Conservation (phyloP, 2,113 vertebrate genomes). For the Hemibagrus wyckioides region DNA sequence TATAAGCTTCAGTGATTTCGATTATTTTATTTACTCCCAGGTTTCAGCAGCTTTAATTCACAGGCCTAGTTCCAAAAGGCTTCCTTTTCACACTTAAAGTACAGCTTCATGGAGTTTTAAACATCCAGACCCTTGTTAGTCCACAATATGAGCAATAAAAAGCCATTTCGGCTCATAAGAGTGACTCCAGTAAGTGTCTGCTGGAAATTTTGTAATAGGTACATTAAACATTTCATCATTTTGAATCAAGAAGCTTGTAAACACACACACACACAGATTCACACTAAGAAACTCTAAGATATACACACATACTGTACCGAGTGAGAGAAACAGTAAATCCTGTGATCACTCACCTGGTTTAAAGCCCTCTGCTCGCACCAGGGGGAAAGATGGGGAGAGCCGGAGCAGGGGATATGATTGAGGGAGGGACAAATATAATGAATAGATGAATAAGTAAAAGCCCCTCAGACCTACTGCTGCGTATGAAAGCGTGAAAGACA, state of each 20-base stretch:
- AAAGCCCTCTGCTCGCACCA: neutral
- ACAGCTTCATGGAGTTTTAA: neutral
- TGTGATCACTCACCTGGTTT: conserved; percentile 5
- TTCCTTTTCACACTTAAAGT: neutral
- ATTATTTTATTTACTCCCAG: neutral
- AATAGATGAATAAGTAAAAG: conserved; percentile 63
- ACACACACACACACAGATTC: neutral
- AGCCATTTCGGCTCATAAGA: neutral
- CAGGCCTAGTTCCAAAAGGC: neutral
- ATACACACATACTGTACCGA: neutral
- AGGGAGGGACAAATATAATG: conserved; percentile 50
- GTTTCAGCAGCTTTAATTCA: neutral
- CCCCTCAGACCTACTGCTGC: conserved; percentile 25
- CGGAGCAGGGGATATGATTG: conserved; percentile 6
- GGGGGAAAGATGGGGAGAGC: conserved; percentile 22
- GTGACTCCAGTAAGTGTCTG: neutral
- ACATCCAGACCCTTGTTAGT: neutral
- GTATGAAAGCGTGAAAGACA: conserved; percentile 53
- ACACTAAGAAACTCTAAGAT: neutral
- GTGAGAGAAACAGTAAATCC: neutral
- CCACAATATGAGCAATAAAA: neutral
- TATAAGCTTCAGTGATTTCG: neutral
- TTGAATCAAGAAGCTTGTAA: neutral
- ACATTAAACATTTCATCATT: neutral
- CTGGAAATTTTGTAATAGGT: neutral